phyloP scores from a whole-genome alignment of 1,140 invertebrate species.

The Papilio dardanus region DNA sequence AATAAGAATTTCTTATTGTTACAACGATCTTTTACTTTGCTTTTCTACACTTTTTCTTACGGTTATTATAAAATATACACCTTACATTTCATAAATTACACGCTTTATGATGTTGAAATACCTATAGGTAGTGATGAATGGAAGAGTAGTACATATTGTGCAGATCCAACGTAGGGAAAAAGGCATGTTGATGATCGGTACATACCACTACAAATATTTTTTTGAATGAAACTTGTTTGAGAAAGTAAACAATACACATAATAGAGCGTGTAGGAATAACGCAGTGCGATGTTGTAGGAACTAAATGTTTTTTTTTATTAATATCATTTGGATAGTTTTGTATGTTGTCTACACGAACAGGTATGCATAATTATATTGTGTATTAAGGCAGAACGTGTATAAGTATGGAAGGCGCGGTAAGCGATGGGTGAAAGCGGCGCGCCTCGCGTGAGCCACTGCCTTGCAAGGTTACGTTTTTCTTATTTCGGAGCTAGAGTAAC shows the following conservation, averaged over 20 bases:
- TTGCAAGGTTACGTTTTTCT: constrained; percentile 75
- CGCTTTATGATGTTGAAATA: neutral
- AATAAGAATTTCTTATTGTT: constrained; percentile 35
- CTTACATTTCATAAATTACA: neutral
- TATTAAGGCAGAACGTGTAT: constrained; percentile 50
- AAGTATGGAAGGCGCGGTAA: constrained; percentile 46
- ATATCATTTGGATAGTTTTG: constrained; percentile 37
- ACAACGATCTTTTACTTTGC: constrained; percentile 22
- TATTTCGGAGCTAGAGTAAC: constrained; percentile 62
- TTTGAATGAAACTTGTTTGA: neutral
- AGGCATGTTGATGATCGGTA: too few species aligned
- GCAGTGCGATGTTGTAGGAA: constrained; percentile 10
- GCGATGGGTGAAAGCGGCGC: constrained; percentile 69
- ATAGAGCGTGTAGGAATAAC: neutral
- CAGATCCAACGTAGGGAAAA: too few species aligned
- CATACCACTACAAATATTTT: too few species aligned
- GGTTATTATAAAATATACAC: neutral
- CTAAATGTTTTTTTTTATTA: neutral
- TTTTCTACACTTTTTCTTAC: constrained; percentile 31
- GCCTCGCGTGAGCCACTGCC: constrained; percentile 61
- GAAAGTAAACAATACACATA: constrained; percentile 18
- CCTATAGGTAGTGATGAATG: too few species aligned
- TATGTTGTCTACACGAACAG: constrained; percentile 19
- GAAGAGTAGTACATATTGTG: too few species aligned
- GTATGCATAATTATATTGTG: constrained; percentile 54